Evolutionary conservation across 53 echinoderm and acorn worm genomes (phyloP).

Genomic region (Actinopyga echinites): DNA sequence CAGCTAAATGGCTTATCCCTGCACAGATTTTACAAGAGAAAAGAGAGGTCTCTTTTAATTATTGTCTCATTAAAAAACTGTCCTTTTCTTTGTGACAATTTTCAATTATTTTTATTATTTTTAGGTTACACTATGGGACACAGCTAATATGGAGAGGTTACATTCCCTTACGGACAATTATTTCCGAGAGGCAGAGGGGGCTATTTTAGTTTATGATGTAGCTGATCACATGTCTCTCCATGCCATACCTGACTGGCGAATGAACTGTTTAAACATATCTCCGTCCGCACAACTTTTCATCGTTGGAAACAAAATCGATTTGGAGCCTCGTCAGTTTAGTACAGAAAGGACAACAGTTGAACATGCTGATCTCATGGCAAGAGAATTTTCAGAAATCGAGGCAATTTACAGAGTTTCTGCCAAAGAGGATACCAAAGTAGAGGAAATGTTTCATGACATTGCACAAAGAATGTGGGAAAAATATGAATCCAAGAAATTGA

Average conservation of each 20-base stretch:
- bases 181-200: constrained; percentile 80
- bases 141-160: constrained; percentile 91
- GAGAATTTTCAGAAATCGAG: constrained; percentile 58
- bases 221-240: constrained; percentile 70
- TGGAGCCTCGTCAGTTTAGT: constrained; percentile 62
- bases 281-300: constrained; percentile 67
- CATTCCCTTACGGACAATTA: constrained; percentile 89
- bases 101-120: not conserved
- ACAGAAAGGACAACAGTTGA: constrained; percentile 65
- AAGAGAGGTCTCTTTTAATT: too few species aligned
- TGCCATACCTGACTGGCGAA: constrained; percentile 69
- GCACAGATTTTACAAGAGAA: too few species aligned
- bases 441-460: constrained; percentile 80
- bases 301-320: constrained; percentile 85
- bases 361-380: constrained; percentile 69
- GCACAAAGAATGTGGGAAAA: constrained; percentile 77
- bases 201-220: constrained; percentile 84
- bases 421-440: constrained; percentile 75
- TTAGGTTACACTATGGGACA: constrained; percentile 93
- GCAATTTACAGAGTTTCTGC: constrained; percentile 74
- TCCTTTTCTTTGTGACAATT: too few species aligned
- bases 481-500: constrained; percentile 42
- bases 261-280: constrained; percentile 56
- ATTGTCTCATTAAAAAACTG: too few species aligned
- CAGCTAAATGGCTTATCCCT: too few species aligned